Evolutionary conservation across 2,888 invertebrate genomes (phyloP), one percentile per base, ranked within the genome.

Genomic region (Tipula vernalis): DNA sequence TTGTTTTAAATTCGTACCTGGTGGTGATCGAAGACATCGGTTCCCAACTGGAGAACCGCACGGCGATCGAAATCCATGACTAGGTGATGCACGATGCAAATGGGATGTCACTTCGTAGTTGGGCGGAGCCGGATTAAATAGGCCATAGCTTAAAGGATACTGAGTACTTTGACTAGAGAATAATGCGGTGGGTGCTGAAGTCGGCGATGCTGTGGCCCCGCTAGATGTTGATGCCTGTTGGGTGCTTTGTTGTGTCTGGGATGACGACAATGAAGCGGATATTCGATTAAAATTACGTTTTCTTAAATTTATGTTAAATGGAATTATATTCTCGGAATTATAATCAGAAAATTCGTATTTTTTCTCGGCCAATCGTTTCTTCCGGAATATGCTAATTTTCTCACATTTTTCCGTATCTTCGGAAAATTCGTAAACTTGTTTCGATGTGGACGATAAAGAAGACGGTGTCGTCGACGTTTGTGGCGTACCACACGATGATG

Each of bases 271-370:
- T 36, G 87, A 86, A 10, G 87, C 83, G 12, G 87, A 51, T 83
- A 87, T 86, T 85, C 88, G 86, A 71, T 87, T 88, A 57, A 89
- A 90, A 88, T 89, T 90, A 89, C 90, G 84, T 39, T 84, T 84
- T 39, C 84, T 36, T 84, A 84, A 84, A 84, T 84, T 84, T 39
- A 84, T 93, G 88, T 90, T 92, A 89, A 90, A 91, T 85, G 90
- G 92, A 89, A 94, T 92, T 87, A 94, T 94, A 88, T 94, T 94
- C 89, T 94, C 94, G 0, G 93, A 93, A 88, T 94, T 94, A 87
- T 96, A 96, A 89, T 97, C 97, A 0, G 96, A 96, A 90, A 98
- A 97, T 90, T 97, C 97, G 90, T 98, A 98, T 90, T 97, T 97
- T 90, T 98, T 98, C 89, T 98, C 97, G 0, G 98, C 98, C 86